These are phyloP conservation scores for Pithys albifrons DNA, from an alignment of 2,113 vertebrate genomes.

Conservation along the genomic window DNA sequence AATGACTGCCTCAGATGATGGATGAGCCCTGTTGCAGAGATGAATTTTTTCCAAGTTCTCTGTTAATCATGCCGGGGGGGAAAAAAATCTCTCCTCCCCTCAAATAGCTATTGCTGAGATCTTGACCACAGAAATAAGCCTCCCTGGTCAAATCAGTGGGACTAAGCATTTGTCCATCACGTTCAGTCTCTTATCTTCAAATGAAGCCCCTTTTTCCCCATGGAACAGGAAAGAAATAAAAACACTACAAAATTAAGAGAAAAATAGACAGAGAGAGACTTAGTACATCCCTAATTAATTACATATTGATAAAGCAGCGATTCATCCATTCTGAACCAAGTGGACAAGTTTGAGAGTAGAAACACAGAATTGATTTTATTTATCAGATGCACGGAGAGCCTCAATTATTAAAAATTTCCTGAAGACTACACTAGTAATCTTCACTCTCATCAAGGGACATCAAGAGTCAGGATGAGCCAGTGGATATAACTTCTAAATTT, in stretches of 20 bases:
- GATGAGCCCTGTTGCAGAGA: background rate
- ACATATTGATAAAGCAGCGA: background rate
- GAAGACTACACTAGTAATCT: background rate
- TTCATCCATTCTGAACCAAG: background rate
- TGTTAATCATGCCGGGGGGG: fast-evolving
- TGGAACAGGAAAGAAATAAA: background rate
- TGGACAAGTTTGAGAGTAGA: background rate
- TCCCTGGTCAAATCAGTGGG: background rate
- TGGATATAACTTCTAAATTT: background rate
- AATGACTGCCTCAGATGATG: background rate
- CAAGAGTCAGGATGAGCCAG: background rate
- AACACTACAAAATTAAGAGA: background rate
- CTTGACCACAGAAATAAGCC: background rate
- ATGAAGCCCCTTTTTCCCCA: background rate
- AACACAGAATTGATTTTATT: background rate
- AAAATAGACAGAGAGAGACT: background rate
- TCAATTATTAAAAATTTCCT: background rate
- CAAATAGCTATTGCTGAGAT: background rate
- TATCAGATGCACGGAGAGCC: background rate
- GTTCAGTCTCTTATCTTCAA: background rate
- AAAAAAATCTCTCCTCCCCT: background rate
- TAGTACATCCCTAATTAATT: background rate
- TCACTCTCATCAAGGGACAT: background rate
- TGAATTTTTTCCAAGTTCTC: background rate
- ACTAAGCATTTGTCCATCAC: background rate